phyloP scores from a whole-genome alignment of 2,797 vertebrate species.

The Petrocephalus schoutedeni region DNA sequence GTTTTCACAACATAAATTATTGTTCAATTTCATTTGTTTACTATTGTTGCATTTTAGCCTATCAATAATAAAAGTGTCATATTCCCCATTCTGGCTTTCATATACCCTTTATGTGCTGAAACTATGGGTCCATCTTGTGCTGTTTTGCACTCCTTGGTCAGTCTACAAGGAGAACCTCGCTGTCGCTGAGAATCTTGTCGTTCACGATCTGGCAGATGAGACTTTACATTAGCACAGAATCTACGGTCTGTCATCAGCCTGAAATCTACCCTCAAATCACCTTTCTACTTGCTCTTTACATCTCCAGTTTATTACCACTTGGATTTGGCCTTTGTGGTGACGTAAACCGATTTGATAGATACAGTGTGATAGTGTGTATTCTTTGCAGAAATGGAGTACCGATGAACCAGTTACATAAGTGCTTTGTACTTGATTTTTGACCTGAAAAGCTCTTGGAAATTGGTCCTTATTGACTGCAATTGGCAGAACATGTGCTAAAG shows the following conservation, averaged over 20 bases:
- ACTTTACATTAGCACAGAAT: neutral
- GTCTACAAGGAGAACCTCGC: neutral
- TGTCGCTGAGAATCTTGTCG: neutral
- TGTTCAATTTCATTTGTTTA: neutral
- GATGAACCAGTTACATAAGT: constrained; percentile 5
- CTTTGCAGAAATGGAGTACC: constrained; percentile 23
- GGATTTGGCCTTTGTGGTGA: constrained; percentile 17
- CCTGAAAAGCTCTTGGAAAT: constrained; percentile 15
- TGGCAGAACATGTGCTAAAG: constrained; percentile 14
- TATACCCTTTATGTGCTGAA: neutral
- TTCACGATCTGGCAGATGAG: neutral
- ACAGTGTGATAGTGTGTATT: constrained; percentile 25
- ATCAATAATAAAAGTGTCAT: neutral
- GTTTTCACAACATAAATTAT: neutral
- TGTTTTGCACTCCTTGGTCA: neutral
- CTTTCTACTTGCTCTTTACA: neutral
- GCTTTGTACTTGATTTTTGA: constrained; percentile 23
- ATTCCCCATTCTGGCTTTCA: neutral
- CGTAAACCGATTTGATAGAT: constrained; percentile 33
- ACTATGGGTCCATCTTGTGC: neutral
- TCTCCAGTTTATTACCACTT: constrained; percentile 11
- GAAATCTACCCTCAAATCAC: constrained; percentile 4
- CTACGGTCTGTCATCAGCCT: neutral
- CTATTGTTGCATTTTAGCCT: neutral
- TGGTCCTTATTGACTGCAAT: constrained; percentile 23